These are phyloP conservation scores for Notocelia uddmanniana DNA, from an alignment of 2,888 invertebrate species.

Conservation along the genomic window DNA sequence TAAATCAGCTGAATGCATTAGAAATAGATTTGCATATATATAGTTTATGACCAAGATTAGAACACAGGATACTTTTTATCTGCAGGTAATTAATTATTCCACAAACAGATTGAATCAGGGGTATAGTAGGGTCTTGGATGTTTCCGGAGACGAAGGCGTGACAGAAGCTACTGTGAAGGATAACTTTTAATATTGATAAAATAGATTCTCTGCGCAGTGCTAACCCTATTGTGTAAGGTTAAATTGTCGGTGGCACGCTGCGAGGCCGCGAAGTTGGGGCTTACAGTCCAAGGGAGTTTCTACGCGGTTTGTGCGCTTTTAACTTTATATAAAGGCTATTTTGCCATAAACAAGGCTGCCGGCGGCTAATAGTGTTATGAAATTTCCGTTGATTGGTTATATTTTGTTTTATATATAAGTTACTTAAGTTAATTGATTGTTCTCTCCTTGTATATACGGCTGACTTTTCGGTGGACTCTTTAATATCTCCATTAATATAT, in stretches of 20 bases:
- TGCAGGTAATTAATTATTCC: no score
- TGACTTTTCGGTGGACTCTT: neutral
- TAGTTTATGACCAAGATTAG: no score
- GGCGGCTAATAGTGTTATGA: constrained; percentile 5
- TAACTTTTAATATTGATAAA: neutral
- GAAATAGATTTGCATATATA: no score
- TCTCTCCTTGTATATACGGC: neutral
- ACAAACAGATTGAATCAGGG: no score
- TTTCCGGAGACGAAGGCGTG: no score
- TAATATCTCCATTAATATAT: neutral
- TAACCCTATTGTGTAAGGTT: constrained; percentile 15
- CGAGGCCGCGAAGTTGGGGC: constrained; percentile 26
- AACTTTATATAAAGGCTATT: constrained; percentile 11
- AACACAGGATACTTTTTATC: no score
- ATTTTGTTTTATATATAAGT: neutral
- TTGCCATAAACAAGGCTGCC: constrained; percentile 3
- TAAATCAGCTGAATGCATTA: no score
- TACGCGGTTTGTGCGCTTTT: constrained; percentile 23
- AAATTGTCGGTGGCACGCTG: constrained; percentile 14
- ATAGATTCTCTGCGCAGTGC: neutral
- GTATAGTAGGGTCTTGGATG: no score
- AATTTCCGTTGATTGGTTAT: neutral
- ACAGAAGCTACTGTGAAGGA: no score
- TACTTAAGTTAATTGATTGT: neutral
- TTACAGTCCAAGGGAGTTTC: constrained; percentile 24